Evolutionary conservation across 1,140 invertebrate genomes (phyloP), one percentile per base, ranked within the genome.

Genomic region (Mylabris phalerata): DNA sequence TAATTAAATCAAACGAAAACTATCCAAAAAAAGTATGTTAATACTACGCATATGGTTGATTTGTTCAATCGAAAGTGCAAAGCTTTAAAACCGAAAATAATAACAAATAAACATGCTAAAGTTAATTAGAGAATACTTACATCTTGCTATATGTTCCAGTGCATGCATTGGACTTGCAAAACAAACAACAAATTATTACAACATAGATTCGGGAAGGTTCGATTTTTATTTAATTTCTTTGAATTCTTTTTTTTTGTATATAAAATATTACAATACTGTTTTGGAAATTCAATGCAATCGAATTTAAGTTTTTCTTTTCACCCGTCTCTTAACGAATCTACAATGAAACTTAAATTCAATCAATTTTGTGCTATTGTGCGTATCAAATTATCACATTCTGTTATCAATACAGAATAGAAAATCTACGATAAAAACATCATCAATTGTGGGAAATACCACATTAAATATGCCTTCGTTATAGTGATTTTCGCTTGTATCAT

Each of bases 81-180:
- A 42, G 9, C 9, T 9, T 42, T 42, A 42, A 55, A 39, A 27
- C 32, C 6, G 32, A 6, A 11, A 27, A 43, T 32, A 27, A 55
- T n/a, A 57, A n/a, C n/a, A n/a, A 32, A 46, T 27, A 40, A 48
- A 39, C 52, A 43, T 59, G 52, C 58, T n/a, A 56, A 57, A 49
- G 40, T 45, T 59, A 42, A 24, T 46, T 24, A 41, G 55, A 68
- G 63, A 46, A 80, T 89, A 92, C 89, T 92, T 88, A 92, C 88
- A 90, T 82, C 85, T 85, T 73, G 87, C 84, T 75, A 90, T 82
- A 73, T 85, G 81, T 80, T 85, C 87, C 82, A 90, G 84, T 75
- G 88, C 89, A 88, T 90, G 87, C 85, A 89, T 82, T 77, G 85
- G 82, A 78, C 85, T 88, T 83, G 74, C 73, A 75, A 71, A 71